Conservation (phyloP, 1,140 invertebrate genomes). For the Bombus breviceps region DNA sequence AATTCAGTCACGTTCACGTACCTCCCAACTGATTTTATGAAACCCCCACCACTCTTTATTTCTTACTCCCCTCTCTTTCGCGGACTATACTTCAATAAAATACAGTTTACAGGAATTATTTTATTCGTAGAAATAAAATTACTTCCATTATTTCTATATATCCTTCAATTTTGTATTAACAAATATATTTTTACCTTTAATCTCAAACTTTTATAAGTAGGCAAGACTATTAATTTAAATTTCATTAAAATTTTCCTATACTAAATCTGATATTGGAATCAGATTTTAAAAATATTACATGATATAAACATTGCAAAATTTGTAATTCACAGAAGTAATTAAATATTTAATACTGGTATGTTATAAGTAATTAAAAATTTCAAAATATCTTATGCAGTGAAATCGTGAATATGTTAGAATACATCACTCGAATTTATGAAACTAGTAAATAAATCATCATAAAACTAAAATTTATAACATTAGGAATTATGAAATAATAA, state of each 20-base stretch:
- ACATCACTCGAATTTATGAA: background rate
- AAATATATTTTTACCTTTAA: background rate
- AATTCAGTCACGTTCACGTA: constrained; percentile 23
- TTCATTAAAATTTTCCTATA: background rate
- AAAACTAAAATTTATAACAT: background rate
- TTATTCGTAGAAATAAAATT: background rate
- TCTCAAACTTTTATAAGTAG: background rate
- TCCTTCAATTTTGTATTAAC: background rate
- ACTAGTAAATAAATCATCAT: background rate
- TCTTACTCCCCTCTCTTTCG: background rate
- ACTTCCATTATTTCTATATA: background rate
- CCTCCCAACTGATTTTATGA: background rate
- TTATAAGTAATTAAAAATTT: background rate
- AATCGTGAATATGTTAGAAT: background rate
- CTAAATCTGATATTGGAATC: background rate
- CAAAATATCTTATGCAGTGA: background rate
- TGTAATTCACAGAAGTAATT: background rate
- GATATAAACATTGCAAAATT: background rate
- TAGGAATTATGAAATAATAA: background rate
- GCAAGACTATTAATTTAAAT: background rate
- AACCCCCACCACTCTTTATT: constrained; percentile 5
- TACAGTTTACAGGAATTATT: background rate
- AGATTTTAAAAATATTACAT: background rate
- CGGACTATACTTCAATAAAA: background rate
- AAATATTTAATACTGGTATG: background rate